A percentile compares a stretch with the other conserved stretches of the same genome.
Evolutionary conservation across 2,888 invertebrate species (phyloP).

Genomic region (Ichneumon xanthorius): DNA sequence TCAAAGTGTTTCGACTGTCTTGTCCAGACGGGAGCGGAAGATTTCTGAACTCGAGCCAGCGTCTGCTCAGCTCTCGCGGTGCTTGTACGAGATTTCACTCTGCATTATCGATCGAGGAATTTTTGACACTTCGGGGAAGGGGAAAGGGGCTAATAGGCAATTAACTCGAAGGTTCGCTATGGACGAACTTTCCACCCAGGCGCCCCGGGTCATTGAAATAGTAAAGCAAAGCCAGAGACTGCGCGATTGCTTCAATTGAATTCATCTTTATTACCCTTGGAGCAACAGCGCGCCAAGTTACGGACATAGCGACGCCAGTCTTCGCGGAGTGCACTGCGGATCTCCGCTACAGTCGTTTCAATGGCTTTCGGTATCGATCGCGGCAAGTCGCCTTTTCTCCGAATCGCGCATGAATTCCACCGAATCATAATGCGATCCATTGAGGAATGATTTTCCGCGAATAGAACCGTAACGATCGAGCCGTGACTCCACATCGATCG

Average conservation of each 20-base stretch:
- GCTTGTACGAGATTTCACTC: background rate
- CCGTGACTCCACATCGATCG: too few species aligned
- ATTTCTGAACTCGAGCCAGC: background rate
- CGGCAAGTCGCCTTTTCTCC: background rate
- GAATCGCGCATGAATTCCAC: background rate
- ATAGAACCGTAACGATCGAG: background rate
- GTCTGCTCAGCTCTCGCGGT: background rate
- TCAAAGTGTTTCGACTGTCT: background rate
- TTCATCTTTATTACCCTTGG: constrained; percentile 14
- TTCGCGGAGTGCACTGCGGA: background rate
- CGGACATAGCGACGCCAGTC: background rate
- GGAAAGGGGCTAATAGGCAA: constrained; percentile 45
- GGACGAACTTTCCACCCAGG: constrained; percentile 12
- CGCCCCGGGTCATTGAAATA: constrained; percentile 13
- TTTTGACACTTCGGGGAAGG: background rate
- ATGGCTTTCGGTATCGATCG: background rate
- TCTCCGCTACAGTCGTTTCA: background rate
- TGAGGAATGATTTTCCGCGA: background rate
- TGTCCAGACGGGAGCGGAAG: background rate
- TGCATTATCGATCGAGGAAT: constrained; percentile 35
- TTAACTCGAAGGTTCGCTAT: constrained; percentile 19
- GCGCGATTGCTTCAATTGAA: constrained; percentile 24
- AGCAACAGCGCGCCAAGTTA: background rate
- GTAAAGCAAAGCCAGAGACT: background rate
- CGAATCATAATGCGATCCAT: background rate